phyloP scores from a whole-genome alignment of 2,113 vertebrate genomes.

The Ictalurus punctatus region DNA sequence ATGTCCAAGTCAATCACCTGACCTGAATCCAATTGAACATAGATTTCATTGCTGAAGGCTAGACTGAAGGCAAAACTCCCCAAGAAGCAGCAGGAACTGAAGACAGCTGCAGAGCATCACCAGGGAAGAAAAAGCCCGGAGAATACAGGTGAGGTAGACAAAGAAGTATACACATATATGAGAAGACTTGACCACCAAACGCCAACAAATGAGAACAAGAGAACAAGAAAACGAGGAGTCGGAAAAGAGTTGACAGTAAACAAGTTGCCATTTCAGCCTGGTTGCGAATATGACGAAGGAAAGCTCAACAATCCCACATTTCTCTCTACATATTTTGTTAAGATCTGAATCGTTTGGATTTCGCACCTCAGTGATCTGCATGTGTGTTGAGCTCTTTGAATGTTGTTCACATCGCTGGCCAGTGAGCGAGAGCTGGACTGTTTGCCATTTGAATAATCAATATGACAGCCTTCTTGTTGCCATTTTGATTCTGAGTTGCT shows the following conservation, averaged over 20 bases:
- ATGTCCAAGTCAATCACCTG: background rate
- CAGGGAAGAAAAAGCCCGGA: background rate
- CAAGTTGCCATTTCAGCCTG: background rate
- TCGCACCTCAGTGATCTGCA: background rate
- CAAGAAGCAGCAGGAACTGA: background rate
- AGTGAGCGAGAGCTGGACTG: slow-evolving; percentile 69
- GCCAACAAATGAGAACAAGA: background rate
- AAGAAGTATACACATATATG: background rate
- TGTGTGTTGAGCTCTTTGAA: slow-evolving; percentile 5
- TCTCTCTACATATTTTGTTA: too few relatives aligned
- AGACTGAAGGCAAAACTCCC: background rate
- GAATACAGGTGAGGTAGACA: background rate
- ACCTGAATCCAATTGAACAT: background rate
- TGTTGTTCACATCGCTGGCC: slow-evolving; percentile 62
- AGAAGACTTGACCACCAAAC: background rate
- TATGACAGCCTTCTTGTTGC: slow-evolving; percentile 87
- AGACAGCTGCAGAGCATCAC: background rate
- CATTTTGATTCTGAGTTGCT: slow-evolving; percentile 77
- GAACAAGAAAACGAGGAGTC: background rate
- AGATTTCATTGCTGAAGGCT: background rate
- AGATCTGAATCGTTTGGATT: background rate
- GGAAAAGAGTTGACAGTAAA: background rate
- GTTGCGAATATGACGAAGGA: background rate
- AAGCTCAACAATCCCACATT: background rate
- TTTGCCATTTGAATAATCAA: slow-evolving; percentile 86